Evolutionary conservation across 2,113 vertebrate genomes (phyloP).

Genomic region (Chaetops frenatus): DNA sequence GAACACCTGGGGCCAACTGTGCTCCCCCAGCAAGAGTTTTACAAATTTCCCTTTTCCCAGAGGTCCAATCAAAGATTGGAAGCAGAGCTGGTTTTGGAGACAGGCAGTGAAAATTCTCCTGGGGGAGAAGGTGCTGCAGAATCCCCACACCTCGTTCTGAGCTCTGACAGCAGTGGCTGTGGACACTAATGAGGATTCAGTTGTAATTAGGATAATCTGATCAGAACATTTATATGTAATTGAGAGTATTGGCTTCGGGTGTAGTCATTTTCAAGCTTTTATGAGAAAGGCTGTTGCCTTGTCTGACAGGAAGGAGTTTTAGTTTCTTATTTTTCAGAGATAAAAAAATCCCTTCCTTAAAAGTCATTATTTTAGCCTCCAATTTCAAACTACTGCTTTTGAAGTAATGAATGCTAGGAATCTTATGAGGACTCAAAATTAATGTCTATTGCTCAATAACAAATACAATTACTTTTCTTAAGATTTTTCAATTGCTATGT

Average conservation of each 20-base stretch:
- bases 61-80: neutral
- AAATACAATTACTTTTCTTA: neutral
- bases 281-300: neutral
- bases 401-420: neutral
- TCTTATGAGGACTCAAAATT: neutral
- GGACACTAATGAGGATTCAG: neutral
- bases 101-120: neutral
- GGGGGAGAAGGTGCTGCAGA: neutral
- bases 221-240: neutral
- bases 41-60: neutral
- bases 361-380: neutral
- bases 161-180: neutral
- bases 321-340: neutral
- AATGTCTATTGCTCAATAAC: neutral
- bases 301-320: neutral
- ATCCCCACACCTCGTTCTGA: neutral
- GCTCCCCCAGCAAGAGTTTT: neutral
- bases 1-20: neutral
- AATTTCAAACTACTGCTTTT: neutral
- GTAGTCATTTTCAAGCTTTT: neutral
- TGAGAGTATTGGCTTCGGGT: neutral
- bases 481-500: neutral
- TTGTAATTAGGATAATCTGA: neutral
- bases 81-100: neutral
- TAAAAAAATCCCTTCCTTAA: neutral